These are phyloP conservation scores for Gordius sp. DNA, from an alignment of 2,888 invertebrate genomes.

Conservation along the genomic window DNA sequence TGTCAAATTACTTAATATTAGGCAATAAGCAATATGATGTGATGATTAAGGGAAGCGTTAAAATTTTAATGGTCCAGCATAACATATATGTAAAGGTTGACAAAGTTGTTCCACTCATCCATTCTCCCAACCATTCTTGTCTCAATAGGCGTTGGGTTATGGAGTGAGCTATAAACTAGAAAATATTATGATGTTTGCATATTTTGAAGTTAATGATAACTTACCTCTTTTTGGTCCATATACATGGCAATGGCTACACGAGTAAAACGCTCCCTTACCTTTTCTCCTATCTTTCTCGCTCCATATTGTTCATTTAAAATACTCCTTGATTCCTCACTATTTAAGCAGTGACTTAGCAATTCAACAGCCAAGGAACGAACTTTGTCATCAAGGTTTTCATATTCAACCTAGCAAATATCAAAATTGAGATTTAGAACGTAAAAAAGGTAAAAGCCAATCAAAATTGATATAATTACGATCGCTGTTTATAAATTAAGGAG, in stretches of 20 bases:
- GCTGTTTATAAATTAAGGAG: no score
- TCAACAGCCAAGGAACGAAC: background rate
- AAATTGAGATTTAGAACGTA: no score
- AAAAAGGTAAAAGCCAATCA: no score
- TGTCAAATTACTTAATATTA: background rate
- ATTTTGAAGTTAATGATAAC: no score
- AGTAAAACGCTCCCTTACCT: background rate
- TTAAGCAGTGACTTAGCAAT: background rate
- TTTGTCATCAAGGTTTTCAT: background rate
- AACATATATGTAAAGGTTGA: background rate
- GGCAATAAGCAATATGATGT: conserved; percentile 2
- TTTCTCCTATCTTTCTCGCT: background rate
- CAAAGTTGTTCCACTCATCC: background rate
- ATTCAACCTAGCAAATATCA: conserved; percentile 9
- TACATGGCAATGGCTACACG: background rate
- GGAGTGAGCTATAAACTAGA: background rate
- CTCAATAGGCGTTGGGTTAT: background rate
- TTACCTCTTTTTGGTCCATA: conserved; percentile 4
- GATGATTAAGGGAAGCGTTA: background rate
- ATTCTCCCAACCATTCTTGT: conserved; percentile 4
- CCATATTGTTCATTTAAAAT: background rate
- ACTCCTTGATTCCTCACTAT: background rate
- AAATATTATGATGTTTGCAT: no score
- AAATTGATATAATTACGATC: no score
- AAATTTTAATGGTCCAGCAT: conserved; percentile 3